Conservation (phyloP, 2,797 vertebrate genomes). For the Hemitrygon akajei region DNA sequence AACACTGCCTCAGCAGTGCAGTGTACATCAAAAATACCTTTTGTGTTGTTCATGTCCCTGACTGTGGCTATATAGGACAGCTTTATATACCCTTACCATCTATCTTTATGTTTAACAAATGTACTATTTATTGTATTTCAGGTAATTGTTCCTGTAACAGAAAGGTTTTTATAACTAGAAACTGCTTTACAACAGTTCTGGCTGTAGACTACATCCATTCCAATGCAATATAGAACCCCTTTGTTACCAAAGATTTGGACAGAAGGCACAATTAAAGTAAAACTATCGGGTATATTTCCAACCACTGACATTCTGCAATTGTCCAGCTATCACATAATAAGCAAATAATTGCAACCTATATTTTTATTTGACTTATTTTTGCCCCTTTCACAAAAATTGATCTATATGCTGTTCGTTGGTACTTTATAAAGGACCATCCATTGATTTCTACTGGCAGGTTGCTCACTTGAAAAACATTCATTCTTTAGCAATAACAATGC, state of each 20-base stretch:
- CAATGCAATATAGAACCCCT: background rate
- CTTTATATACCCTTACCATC: background rate
- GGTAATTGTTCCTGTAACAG: background rate
- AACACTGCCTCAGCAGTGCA: background rate
- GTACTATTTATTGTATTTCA: background rate
- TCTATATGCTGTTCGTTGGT: background rate
- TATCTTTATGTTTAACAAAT: background rate
- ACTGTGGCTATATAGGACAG: background rate
- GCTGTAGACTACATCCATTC: background rate
- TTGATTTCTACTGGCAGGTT: background rate
- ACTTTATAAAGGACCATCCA: background rate
- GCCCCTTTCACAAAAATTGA: background rate
- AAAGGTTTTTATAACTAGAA: background rate
- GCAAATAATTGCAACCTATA: too few relatives aligned
- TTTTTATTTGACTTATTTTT: background rate
- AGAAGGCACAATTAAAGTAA: background rate
- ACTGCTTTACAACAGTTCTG: background rate
- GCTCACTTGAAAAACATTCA: background rate
- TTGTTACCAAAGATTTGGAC: background rate
- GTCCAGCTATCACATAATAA: too few relatives aligned
- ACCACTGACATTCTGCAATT: background rate
- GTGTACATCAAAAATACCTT: background rate
- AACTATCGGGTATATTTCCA: background rate
- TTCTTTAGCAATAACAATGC: background rate
- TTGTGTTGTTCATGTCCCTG: background rate